Percentiles rank a stretch among this genome's conserved stretches.
Evolutionary conservation across 2,888 invertebrate species (phyloP).

Genomic region (Galerucella pusilla): DNA sequence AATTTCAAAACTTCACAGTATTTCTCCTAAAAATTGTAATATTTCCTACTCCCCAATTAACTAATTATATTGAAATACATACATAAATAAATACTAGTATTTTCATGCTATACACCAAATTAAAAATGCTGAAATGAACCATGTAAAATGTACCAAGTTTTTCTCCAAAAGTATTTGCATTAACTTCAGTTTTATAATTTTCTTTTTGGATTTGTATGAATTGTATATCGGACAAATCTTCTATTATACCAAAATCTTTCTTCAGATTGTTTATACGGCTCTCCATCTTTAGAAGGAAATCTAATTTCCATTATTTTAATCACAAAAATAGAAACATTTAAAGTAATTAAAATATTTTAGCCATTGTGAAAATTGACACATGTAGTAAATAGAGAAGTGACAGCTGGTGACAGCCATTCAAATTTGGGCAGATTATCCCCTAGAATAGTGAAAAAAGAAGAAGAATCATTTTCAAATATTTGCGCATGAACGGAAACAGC

Average conservation of each 20-base stretch:
- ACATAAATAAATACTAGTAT: constrained; percentile 45
- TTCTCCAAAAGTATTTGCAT: constrained; percentile 38
- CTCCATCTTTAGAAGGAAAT: constrained; percentile 14
- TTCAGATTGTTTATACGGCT: constrained; percentile 21
- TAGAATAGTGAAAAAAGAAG: background rate
- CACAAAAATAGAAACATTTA: background rate
- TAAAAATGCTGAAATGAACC: constrained; percentile 34
- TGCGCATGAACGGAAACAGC: constrained; percentile 47
- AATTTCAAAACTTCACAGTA: constrained; percentile 45
- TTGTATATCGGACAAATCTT: constrained; percentile 27
- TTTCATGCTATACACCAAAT: constrained; percentile 38
- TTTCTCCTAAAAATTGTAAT: constrained; percentile 39
- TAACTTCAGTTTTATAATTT: constrained; percentile 30
- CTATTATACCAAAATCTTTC: constrained; percentile 23
- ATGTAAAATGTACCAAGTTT: constrained; percentile 39
- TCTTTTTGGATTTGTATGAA: constrained; percentile 26
- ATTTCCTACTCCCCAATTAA: background rate
- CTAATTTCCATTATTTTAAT: background rate
- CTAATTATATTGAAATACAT: constrained; percentile 21
- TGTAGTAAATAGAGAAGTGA: too few species aligned
- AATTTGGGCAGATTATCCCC: too few species aligned
- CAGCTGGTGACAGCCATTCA: too few species aligned
- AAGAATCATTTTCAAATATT: background rate
- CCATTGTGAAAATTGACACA: background rate
- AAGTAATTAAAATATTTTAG: background rate